phyloP scores from a whole-genome alignment of 2,797 vertebrate species.

The Morelia viridis region DNA sequence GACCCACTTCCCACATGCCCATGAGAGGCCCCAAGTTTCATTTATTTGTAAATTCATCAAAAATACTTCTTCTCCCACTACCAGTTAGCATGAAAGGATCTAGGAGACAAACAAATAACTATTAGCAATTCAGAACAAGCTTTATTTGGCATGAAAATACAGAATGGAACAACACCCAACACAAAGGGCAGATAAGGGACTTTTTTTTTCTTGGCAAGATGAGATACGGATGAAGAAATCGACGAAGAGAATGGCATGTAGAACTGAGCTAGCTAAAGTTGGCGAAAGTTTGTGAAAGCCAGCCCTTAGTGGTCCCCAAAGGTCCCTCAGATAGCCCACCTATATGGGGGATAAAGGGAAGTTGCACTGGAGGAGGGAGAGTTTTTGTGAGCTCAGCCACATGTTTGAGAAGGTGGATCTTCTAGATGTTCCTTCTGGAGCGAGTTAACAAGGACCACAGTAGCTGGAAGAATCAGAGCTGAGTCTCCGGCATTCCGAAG shows the following conservation, averaged over 20 bases:
- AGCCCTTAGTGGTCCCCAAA: neutral
- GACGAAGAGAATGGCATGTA: neutral
- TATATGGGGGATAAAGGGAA: too few species aligned
- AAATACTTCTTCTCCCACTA: neutral
- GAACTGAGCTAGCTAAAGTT: neutral
- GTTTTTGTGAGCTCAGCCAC: neutral
- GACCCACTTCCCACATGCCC: neutral
- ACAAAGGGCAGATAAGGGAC: neutral
- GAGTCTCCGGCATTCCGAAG: neutral
- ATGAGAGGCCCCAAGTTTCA: neutral
- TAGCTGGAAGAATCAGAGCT: neutral
- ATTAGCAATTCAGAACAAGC: neutral
- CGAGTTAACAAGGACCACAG: neutral
- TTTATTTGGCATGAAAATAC: neutral
- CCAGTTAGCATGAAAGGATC: neutral
- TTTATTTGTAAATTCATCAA: neutral
- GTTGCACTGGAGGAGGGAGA: neutral
- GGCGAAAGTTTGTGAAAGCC: neutral
- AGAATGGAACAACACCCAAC: neutral
- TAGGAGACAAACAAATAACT: neutral
- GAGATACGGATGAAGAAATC: neutral
- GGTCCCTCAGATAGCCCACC: neutral
- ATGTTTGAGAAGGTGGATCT: neutral
- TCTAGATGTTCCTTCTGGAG: neutral
- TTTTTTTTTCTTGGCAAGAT: neutral